These are phyloP conservation scores for Heterotilapia buettikoferi DNA, from an alignment of 2,113 vertebrate species.

Conservation along the genomic window DNA sequence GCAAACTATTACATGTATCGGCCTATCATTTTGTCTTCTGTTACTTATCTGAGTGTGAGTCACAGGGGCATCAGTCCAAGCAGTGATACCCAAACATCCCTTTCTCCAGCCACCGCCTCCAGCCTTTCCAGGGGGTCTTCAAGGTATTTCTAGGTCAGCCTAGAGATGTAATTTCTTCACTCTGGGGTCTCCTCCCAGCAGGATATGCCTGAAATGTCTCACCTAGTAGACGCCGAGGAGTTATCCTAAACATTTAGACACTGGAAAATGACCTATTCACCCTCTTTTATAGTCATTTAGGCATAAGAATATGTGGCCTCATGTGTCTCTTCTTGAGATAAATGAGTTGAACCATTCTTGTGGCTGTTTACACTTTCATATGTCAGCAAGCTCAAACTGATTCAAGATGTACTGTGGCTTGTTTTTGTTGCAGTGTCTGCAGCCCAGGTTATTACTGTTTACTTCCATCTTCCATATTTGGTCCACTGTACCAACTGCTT, in stretches of 20 bases:
- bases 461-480: background rate
- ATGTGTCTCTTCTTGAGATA: background rate
- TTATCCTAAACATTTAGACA: background rate
- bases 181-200: background rate
- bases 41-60: background rate
- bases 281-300: background rate
- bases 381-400: background rate
- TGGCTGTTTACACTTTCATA: background rate
- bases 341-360: background rate
- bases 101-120: background rate
- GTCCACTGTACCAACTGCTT: background rate
- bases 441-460: slow-evolving; percentile 1
- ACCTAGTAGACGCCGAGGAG: background rate
- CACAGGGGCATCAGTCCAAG: background rate
- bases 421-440: background rate
- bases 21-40: background rate
- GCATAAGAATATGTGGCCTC: background rate
- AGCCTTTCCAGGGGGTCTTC: background rate
- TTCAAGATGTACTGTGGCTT: background rate
- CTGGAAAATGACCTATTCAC: background rate
- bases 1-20: rapidly evolving
- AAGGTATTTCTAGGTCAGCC: background rate
- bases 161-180: background rate
- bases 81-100: background rate
- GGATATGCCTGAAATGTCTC: background rate